These are phyloP conservation scores for Diceros bicornis DNA, from an alignment of 2,797 vertebrate genomes.

Conservation along the genomic window DNA sequence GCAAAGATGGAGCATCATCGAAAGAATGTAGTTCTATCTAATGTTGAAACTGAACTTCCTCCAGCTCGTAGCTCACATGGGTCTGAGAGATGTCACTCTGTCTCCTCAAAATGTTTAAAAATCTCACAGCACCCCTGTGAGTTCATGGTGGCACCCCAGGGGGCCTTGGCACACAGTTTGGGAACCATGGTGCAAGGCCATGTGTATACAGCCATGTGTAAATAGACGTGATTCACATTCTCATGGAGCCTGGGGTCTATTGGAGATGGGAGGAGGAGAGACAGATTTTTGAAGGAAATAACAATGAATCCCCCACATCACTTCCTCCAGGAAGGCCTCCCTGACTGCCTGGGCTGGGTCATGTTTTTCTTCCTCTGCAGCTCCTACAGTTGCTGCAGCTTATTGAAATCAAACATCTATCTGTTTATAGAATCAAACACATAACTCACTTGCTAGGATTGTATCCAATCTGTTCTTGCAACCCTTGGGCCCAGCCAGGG, in stretches of 20 bases:
- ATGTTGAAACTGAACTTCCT: not conserved
- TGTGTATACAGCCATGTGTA: not conserved
- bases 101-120: not conserved
- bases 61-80: not conserved
- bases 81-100: not conserved
- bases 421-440: not conserved
- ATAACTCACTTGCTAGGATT: not conserved
- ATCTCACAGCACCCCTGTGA: not conserved
- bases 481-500: not conserved
- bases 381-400: not conserved
- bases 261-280: not conserved
- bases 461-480: not conserved
- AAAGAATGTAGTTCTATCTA: not conserved
- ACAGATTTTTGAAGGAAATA: not conserved
- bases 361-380: not conserved
- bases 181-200: not conserved
- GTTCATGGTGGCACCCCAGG: not conserved
- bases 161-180: not conserved
- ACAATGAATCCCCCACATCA: too few relatives aligned
- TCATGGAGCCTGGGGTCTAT: not conserved
- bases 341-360: not conserved
- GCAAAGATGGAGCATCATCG: not conserved
- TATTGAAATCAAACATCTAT: not conserved
- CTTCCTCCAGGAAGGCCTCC: conserved; percentile 34
- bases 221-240: not conserved